phyloP scores from a whole-genome alignment of 1,140 invertebrate genomes.

The Gonioctena quinquepunctata region DNA sequence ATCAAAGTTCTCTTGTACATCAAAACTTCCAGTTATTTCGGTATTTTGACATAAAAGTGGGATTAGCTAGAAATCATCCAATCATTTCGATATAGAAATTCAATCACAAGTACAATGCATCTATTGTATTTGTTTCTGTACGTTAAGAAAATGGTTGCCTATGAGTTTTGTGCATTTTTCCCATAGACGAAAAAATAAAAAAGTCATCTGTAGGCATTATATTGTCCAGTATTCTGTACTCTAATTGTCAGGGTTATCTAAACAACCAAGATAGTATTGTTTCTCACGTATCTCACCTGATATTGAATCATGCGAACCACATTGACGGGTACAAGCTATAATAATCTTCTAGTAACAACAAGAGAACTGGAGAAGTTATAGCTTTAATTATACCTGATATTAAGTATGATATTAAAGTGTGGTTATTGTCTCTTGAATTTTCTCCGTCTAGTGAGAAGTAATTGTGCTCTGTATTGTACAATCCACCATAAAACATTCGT shows the following conservation, averaged over 20 bases:
- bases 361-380: conserved; percentile 13
- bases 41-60: too few relatives aligned
- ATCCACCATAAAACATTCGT: not conserved
- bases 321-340: conserved; percentile 13
- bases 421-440: conserved; percentile 8
- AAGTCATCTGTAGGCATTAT: too few relatives aligned
- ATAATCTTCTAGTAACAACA: conserved; percentile 7
- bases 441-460: not conserved
- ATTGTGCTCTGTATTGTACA: not conserved
- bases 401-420: not conserved
- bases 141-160: too few relatives aligned
- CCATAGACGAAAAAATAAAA: too few relatives aligned
- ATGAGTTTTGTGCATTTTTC: too few relatives aligned
- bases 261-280: conserved; percentile 3
- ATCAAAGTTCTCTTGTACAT: too few relatives aligned
- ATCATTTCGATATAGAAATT: too few relatives aligned
- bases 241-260: conserved; percentile 14
- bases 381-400: conserved; percentile 10
- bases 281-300: not conserved
- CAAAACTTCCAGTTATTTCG: too few relatives aligned
- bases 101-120: too few relatives aligned
- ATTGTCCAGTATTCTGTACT: conserved; percentile 15
- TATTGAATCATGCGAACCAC: not conserved
- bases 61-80: too few relatives aligned
- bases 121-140: too few relatives aligned